These are phyloP conservation scores for Sphaerodactylus townsendi DNA, from an alignment of 2,113 vertebrate genomes.

Conservation along the genomic window DNA sequence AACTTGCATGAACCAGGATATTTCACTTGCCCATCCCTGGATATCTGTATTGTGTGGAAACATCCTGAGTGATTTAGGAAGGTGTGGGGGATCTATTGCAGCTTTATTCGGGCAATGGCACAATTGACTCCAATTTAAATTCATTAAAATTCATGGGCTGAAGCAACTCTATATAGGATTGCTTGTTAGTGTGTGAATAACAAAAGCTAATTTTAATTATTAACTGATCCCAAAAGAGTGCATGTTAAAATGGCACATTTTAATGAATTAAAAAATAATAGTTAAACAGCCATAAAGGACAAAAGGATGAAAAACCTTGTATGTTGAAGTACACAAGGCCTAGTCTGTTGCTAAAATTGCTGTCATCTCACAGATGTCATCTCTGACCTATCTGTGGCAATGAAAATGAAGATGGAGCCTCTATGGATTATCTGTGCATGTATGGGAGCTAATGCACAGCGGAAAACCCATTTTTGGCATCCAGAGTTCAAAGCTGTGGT, in stretches of 20 bases:
- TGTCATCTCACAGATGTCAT: not conserved
- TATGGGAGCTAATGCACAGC: not conserved
- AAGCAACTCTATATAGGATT: no score
- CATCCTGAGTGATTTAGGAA: no score
- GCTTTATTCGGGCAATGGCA: conserved; percentile 30
- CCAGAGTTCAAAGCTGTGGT: not conserved
- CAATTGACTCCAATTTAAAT: not conserved
- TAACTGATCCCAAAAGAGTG: conserved; percentile 55
- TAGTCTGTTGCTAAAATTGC: not conserved
- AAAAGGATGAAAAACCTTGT: not conserved
- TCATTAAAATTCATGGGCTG: no score
- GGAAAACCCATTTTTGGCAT: not conserved
- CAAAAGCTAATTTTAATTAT: conserved; percentile 31
- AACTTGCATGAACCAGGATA: no score
- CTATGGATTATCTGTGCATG: no score
- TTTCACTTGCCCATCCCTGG: no score
- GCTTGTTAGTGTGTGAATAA: conserved; percentile 7
- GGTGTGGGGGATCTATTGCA: no score
- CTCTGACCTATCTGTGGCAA: not conserved
- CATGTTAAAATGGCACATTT: conserved; percentile 31
- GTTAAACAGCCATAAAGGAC: not conserved
- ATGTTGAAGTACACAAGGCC: not conserved
- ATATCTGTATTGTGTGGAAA: no score
- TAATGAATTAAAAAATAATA: conserved; percentile 17
- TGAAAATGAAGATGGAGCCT: no score